phyloP scores from a whole-genome alignment of 2,888 invertebrate genomes.

The Eilema caniola region DNA sequence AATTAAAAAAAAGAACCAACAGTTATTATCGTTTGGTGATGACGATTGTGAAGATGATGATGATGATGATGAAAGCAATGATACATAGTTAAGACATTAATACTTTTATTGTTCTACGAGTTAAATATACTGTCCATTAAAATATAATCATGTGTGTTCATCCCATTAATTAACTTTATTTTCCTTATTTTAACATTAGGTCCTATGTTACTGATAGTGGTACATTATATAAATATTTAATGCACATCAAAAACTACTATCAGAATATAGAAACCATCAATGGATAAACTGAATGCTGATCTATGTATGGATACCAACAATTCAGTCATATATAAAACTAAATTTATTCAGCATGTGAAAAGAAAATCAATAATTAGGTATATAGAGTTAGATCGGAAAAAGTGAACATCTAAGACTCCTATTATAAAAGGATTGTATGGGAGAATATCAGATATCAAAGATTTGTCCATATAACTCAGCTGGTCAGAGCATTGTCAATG shows the following conservation, averaged over 20 bases:
- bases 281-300: not conserved
- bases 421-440: no score
- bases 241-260: not conserved
- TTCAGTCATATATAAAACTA: no score
- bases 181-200: not conserved
- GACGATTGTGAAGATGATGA: conserved; percentile 64
- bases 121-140: not conserved
- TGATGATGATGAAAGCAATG: conserved; percentile 47
- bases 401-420: no score
- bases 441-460: no score
- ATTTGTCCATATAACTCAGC: no score
- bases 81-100: conserved; percentile 7
- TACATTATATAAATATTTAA: not conserved
- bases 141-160: not conserved
- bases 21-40: conserved; percentile 73
- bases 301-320: not conserved
- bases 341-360: no score
- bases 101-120: not conserved
- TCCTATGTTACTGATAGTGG: not conserved
- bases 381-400: no score
- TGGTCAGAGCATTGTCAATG: no score
- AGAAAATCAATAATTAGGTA: no score
- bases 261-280: not conserved
- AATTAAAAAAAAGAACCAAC: conserved; percentile 53
- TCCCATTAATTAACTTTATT: not conserved